Base-by-base conservation (phyloP, 2,888 invertebrate genomes). In the Hypsopygia costalis region DNA sequence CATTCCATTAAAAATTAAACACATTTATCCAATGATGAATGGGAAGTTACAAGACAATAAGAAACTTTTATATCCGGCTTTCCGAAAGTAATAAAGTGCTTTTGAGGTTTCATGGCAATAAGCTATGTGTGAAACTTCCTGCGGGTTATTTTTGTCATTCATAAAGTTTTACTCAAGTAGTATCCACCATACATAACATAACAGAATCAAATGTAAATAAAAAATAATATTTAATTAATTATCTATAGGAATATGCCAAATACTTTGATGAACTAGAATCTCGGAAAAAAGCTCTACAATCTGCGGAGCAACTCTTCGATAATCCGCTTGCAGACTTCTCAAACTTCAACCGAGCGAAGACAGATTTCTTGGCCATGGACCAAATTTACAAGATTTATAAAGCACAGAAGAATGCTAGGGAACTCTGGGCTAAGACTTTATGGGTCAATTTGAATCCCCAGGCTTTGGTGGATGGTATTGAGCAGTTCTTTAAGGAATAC, bases 361-460 rank as follows among this genome's bases (percentile, higher is more conserved):
- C 77, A 0, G 93, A 95, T 49, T 95, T 88, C 60, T 81, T 89
- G 10, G 90, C 91, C 1, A 91, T 97, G 91, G 93, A 94, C 41
- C 56, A 74, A 60, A 75, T 97, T 11, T 97, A 94, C 69, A 92
- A 92, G 62, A 89, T 97, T 12, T 97, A 95, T 66, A 92, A 92
- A 52, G 91, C 92, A 1, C 96, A 97, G 72, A 94, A 93, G 82
- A 89, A 90, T 48, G 94, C 94, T 0, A 88, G 96, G 30, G 95
- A 96, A 50, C 61, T 90, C 3, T 97, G 97, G 97, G 93, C 95
- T 0, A 94, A 94, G 74, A 97, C 96, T 0, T 73, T 97, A 7
- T 98, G 98, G 98, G 92, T 90, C 5, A 93, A 98, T 74, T 85
- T 98, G 35, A 94, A 97, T 76, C 94, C 97, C 1, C 94, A 95